Evolutionary conservation across 1,140 invertebrate species (phyloP).

Genomic region (Lerema accius): DNA sequence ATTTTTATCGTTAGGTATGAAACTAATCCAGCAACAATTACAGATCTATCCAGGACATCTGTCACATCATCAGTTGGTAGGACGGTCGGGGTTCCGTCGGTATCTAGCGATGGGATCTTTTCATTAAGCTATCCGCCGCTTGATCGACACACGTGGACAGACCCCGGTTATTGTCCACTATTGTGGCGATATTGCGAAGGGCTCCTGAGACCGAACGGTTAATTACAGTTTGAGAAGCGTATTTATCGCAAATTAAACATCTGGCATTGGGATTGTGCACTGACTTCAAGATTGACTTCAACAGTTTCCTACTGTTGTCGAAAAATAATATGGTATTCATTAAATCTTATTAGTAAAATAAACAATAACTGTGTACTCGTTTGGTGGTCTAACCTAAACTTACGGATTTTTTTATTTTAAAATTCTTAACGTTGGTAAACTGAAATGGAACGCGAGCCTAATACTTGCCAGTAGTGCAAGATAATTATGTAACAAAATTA

Average conservation of each 20-base stretch:
- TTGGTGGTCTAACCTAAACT: too few species aligned
- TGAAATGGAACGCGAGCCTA: too few species aligned
- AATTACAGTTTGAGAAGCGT: conserved; percentile 4
- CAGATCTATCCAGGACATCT: conserved; percentile 3
- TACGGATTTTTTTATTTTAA: too few species aligned
- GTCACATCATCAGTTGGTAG: not conserved
- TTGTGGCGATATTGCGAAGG: not conserved
- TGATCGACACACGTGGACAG: conserved; percentile 11
- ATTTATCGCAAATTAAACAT: conserved; percentile 4
- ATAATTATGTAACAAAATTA: too few species aligned
- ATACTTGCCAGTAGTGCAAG: too few species aligned
- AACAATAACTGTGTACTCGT: too few species aligned
- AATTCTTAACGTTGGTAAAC: too few species aligned
- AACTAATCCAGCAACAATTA: not conserved
- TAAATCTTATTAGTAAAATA: too few species aligned
- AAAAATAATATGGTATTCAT: too few species aligned
- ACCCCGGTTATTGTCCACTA: conserved; percentile 2
- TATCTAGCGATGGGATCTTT: conserved; percentile 18
- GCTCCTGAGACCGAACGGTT: conserved; percentile 6
- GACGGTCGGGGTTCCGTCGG: conserved; percentile 1
- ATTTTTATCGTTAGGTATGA: not conserved
- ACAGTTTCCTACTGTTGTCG: too few species aligned
- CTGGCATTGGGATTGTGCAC: too few species aligned
- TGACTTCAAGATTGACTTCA: too few species aligned
- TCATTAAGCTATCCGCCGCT: conserved; percentile 19